Evolutionary conservation across 1,140 invertebrate genomes (phyloP), one percentile per base, ranked within the genome.

Genomic region (Glomeris maerens): DNA sequence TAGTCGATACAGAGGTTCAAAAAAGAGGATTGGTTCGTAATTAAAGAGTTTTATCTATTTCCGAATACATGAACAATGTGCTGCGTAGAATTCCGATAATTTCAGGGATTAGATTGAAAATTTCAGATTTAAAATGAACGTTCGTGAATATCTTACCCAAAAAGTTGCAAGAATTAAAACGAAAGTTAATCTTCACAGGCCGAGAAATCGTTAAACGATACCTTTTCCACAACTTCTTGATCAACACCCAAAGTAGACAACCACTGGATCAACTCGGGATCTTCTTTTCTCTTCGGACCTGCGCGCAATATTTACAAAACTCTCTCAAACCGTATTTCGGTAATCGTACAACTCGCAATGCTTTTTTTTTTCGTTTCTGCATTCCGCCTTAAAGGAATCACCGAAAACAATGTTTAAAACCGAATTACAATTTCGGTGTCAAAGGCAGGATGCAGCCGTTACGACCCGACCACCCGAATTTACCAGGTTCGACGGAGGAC

Each of bases 231-330:
- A 46, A 61, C 57, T 40, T 63, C 52, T 23, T 62, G 49, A 51
- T 68, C 66, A 48, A 65, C 45, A 23, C 53, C 50, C n/a, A 62
- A 56, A 4, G 54, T 47, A 45, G 59, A 49, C 14, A 71, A 51
- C 66, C 66, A 71, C 2, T 42, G 23, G 4, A 66, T 59, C 28
- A 69, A 46, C 27, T 55, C 54, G 51, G 59, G 59, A 55, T 65
- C 64, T 41, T 45, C 50, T 23, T 55, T 53, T 48, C 45, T 44
- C 42, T 50, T 56, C 23, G 42, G 25, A 39, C 10, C 5, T 42
- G 40, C 10, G 25, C 17, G 10, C 17, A 42, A 42, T 21, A 10
- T 25, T 5, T 5, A n/a, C n/a, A n/a, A n/a, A n/a, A n/a, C n/a
- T n/a, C n/a, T n/a, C n/a, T n/a, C n/a, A n/a, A n/a, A n/a, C n/a